These are phyloP conservation scores for Tapera naevia DNA, from an alignment of 2,797 vertebrate species.

Conservation along the genomic window DNA sequence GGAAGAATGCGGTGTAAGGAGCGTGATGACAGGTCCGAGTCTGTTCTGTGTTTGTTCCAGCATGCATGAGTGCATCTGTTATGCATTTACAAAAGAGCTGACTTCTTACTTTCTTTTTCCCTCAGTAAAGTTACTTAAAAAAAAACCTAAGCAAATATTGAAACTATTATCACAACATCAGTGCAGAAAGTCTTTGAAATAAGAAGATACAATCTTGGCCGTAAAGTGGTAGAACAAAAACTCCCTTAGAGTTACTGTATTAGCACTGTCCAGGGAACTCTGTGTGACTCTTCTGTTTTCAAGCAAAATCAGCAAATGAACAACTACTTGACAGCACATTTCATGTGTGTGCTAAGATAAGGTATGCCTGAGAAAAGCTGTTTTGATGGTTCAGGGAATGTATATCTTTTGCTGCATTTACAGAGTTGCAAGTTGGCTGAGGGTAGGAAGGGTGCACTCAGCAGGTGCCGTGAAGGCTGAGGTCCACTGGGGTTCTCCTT, in stretches of 20 bases:
- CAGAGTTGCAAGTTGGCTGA: background rate
- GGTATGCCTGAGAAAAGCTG: background rate
- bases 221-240: background rate
- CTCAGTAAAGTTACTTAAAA: background rate
- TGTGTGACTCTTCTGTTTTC: background rate
- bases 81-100: background rate
- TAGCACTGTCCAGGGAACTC: background rate
- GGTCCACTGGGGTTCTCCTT: background rate
- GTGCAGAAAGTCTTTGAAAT: background rate
- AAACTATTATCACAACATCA: background rate
- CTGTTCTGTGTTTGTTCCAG: background rate
- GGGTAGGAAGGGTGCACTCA: background rate
- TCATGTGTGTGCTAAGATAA: background rate
- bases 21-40: constrained; percentile 10
- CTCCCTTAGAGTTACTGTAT: background rate
- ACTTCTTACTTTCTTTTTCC: background rate
- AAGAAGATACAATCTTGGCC: background rate
- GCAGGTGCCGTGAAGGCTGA: background rate
- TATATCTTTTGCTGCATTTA: background rate
- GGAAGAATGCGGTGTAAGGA: constrained; percentile 27
- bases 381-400: background rate
- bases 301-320: background rate
- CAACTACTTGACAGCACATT: background rate
- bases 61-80: background rate
- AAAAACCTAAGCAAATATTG: background rate